Evolutionary conservation across 1,140 invertebrate genomes (phyloP), one percentile per base, ranked within the genome.

Genomic region (Drosophila sturtevanti): DNA sequence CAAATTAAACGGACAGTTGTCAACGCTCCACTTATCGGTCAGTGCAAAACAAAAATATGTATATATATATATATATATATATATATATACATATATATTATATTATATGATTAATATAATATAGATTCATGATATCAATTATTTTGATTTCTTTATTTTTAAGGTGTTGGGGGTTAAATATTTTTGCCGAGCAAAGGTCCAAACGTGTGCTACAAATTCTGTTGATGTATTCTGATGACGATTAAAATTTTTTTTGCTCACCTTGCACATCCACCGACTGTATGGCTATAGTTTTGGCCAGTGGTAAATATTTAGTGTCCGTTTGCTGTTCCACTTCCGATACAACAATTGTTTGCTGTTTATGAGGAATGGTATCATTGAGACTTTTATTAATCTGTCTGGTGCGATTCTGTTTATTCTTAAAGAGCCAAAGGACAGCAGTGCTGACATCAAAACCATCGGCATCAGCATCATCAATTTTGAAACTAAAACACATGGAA

Each of bases 281-380:
- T 63, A 96, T 96, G 3, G 95, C 95, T 58, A 96, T 95, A 0
- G 95, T 94, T 61, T 94, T 96, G 4, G 94, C 95, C 89, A 96
- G 95, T 74, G 95, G 95, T 73, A 95, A 94, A 84, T 95, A 95
- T 58, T 94, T 94, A 35, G 94, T 94, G 27, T 93, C 93, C 82
- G 95, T 94, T 94, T 95, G 95, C 72, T 95, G 95, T 55, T 95
- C 95, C n/a, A 96, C 94, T 91, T 97, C 96, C 0, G 95, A 96
- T 6, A 97, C 94, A 0, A 96, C 94, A 71, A 97, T 95, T 0
- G 95, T 96, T 86, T 97, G 96, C 21, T 78, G 62, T 6, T 61
- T 65, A 2, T n/a, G 48, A 12, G 54, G 1, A 6, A 59, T 10
- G 2, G 68, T 94, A 22, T 93, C 92, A 12, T 92, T 92, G 72